These are phyloP conservation scores for Epinotia bilunana DNA, from an alignment of 2,888 invertebrate genomes.

Conservation along the genomic window DNA sequence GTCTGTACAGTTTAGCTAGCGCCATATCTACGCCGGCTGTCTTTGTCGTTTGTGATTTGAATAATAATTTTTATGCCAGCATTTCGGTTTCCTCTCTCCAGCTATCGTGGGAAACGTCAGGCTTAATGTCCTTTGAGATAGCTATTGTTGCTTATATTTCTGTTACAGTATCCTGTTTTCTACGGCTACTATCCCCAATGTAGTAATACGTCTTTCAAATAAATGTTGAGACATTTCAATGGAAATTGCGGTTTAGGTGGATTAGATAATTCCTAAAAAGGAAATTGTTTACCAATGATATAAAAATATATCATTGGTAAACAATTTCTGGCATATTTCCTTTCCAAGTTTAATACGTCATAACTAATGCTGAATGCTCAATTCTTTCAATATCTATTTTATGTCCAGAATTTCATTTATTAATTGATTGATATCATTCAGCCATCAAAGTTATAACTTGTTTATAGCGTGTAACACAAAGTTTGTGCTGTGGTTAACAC, in stretches of 20 bases:
- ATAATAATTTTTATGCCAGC: constrained; percentile 81
- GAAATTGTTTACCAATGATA: too few species aligned
- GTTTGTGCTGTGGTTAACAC: too few species aligned
- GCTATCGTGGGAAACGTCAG: constrained; percentile 80
- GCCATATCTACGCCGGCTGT: constrained; percentile 68
- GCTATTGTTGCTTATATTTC: constrained; percentile 57
- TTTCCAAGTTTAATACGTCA: not conserved
- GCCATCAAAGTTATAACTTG: too few species aligned
- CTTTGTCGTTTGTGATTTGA: constrained; percentile 78
- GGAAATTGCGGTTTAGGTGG: not conserved
- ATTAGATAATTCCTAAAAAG: not conserved
- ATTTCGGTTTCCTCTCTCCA: constrained; percentile 81
- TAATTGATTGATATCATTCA: too few species aligned
- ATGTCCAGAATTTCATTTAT: too few species aligned
- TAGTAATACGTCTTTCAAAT: constrained; percentile 3
- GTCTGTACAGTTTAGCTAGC: constrained; percentile 78
- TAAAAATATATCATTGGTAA: not conserved
- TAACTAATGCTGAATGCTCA: too few species aligned
- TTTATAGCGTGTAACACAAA: too few species aligned
- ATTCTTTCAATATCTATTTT: too few species aligned
- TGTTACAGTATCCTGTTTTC: constrained; percentile 52
- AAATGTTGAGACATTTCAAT: not conserved
- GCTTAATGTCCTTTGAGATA: constrained; percentile 73
- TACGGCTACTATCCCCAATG: not conserved
- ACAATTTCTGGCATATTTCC: not conserved